A percentile compares a stretch with the other conserved stretches of the same genome.
phyloP scores from a whole-genome alignment of 1,140 invertebrate species.

The Yoshiicerus persimilis region DNA sequence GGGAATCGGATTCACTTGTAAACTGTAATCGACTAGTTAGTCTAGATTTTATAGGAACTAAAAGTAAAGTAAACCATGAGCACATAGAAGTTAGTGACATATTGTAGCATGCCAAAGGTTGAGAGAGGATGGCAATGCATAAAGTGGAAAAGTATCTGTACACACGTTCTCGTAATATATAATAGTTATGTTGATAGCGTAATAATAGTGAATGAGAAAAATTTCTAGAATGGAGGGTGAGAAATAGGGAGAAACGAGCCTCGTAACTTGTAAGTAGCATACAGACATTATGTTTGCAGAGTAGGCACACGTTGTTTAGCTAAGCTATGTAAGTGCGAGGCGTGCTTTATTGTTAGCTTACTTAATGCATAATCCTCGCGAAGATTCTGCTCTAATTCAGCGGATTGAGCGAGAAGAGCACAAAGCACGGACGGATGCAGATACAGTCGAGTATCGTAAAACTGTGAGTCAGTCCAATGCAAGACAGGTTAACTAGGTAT shows the following conservation, averaged over 20 bases:
- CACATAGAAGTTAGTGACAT: background rate
- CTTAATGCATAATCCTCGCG: background rate
- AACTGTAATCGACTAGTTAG: background rate
- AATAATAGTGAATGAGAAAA: background rate
- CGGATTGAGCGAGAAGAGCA: background rate
- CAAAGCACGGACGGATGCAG: background rate
- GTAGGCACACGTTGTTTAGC: no score
- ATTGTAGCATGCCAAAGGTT: background rate
- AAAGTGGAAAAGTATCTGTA: background rate
- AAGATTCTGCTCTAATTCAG: slow-evolving; percentile 10
- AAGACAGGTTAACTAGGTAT: no score
- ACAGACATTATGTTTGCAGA: background rate
- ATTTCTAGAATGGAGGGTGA: background rate
- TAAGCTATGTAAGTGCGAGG: background rate
- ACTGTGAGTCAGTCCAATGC: background rate
- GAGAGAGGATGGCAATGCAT: background rate
- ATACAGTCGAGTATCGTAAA: background rate
- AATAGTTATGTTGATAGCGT: background rate
- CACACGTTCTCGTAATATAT: background rate
- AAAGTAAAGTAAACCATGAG: background rate
- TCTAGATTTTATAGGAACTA: background rate
- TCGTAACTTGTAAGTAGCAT: background rate
- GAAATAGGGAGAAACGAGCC: background rate
- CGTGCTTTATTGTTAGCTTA: background rate
- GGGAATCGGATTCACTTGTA: background rate